Evolutionary conservation across 2,113 vertebrate genomes (phyloP), one percentile per base, ranked within the genome.

Genomic region (Heloderma charlesbogerti): DNA sequence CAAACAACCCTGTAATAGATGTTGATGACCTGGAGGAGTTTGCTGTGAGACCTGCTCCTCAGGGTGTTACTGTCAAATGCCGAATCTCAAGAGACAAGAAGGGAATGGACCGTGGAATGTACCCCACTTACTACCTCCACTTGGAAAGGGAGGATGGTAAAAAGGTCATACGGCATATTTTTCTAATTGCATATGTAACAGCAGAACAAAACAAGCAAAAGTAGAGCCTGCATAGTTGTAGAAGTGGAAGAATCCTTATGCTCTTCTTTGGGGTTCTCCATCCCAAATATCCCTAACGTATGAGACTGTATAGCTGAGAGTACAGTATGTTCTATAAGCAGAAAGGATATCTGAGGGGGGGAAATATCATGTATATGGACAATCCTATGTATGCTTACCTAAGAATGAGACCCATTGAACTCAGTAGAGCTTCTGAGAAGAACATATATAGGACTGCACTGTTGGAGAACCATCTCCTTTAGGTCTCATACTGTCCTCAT

Each of bases 41-140:
- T 96, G 98, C 98, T 0, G 92, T 98, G 95, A 97, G 99, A 91
- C 99, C 99, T 0, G 99, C 99, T 27, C 98, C 98, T 0, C 99
- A 99, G 97, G 99, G 99, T 0, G 97, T 98, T 94, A 98, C 99
- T 78, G 97, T 99, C 92, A 99, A 99, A 96, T 99, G 99, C 97
- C 98, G 99, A 95, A 99, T 99, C 97, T 99, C 99, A 8, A 97
- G 99, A 94, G 99, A 99, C 96, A 99, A 99, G 97, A 99, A 99
- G 94, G 99, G 99, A 92, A 99, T 99, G 99, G 99, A 99, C 97
- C 97, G 99, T 95, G 99, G 99, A 95, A 99, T 99, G 98, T 99
- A 99, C 95, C 99, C 99, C 89, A 99, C 99, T 91, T 99, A 99
- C 97, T 99, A 99, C 95, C 98, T 99, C 96, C 99, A 99, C 93